Evolutionary conservation across 2,113 vertebrate species (phyloP), one percentile per base, ranked within the genome.

Genomic region (Entosphenus tridentatus): DNA sequence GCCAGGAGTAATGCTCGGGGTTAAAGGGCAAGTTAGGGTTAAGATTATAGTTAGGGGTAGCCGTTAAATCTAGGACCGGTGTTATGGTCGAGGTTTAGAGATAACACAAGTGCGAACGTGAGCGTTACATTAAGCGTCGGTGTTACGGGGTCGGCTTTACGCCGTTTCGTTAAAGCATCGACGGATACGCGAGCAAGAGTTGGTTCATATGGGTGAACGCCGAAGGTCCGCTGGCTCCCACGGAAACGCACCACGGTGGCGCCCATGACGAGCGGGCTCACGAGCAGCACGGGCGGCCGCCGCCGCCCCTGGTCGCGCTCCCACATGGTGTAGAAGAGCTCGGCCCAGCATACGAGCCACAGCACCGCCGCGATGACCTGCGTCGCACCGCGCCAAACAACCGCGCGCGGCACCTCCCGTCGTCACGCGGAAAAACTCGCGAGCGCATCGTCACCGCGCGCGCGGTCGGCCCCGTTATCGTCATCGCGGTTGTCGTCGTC

Each of bases 301-400:
- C 74, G 69, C 57, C 72, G 56, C 72, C 75, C 82, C 70, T 74
- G 70, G 81, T 72, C 83, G 84, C 84, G 87, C 86, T 96, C 83
- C 86, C 86, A 90, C 83, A 98, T 90, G 85, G 88, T 83, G 78
- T 88, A 96, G 77, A 92, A 95, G 68, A 98, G 85, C 78, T 96
- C 88, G 82, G 87, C 80, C 93, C 93, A 98, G 85, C 93, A 98
- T 84, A 89, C 75, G 10, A 92, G 77, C 93, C 93, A 98, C 68
- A 96, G 77, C 7, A 86, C 70, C 72, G 89, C 77, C 12, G 86
- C 89, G 68, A 88, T 79, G 75, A 79, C 82, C 93, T 98, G 77
- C 1, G 80, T 77, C 8, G n/a, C 18, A 67, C 69, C 56, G n/a
- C 18, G 68, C 69, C 56, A 67, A 57, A 21, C 18, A 55, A 14